phyloP scores from a whole-genome alignment of 2,888 invertebrate genomes.

The Flabesymbios commensalis region DNA sequence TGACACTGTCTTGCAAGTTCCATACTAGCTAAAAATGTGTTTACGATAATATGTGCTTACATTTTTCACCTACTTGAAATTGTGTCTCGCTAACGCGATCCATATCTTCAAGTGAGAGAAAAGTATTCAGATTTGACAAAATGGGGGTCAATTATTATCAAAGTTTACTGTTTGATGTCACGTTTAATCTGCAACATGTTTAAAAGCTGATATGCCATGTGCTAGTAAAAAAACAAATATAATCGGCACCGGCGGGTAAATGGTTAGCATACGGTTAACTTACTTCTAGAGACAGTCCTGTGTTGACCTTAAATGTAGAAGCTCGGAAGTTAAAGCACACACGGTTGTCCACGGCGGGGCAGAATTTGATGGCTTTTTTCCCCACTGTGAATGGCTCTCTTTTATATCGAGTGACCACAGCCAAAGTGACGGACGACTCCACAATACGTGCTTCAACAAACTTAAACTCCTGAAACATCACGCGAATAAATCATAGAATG shows the following conservation, averaged over 20 bases:
- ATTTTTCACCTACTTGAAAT: no score
- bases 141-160: no score
- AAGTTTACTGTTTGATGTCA: no score
- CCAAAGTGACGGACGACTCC: slow-evolving; percentile 40
- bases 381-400: slow-evolving; percentile 40
- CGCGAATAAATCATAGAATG: no score
- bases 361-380: slow-evolving; percentile 42
- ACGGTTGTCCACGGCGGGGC: slow-evolving; percentile 47
- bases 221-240: no score
- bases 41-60: background rate
- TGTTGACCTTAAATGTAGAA: slow-evolving; percentile 39
- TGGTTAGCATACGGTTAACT: background rate
- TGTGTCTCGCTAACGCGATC: no score
- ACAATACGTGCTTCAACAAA: slow-evolving; percentile 45
- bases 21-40: background rate
- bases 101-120: no score
- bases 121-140: no score
- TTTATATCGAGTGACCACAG: slow-evolving; percentile 43
- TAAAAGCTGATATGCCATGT: no score
- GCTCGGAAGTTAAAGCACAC: slow-evolving; percentile 40
- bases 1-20: no score
- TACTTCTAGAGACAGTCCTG: slow-evolving; percentile 45
- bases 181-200: no score
- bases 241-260: no score
- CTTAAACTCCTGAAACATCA: slow-evolving; percentile 42